Base-by-base conservation (phyloP, 2,113 vertebrate species). In the Pituophis catenifer region DNA sequence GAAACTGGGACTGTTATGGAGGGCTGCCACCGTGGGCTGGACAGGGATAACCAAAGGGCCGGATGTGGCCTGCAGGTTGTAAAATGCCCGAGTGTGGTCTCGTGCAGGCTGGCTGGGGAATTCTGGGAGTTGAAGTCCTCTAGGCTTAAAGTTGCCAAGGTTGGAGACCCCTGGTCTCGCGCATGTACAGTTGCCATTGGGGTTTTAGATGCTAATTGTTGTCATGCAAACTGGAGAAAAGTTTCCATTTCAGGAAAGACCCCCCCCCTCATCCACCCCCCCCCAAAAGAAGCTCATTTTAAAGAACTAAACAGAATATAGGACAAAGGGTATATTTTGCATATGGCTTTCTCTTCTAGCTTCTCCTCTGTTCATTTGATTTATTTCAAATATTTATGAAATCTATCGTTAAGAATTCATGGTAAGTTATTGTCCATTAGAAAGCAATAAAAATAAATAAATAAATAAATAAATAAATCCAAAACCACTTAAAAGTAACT, bases 231-330 rank as follows among this genome's bases (percentile, higher is more conserved):
- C 38, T 81, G 75, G 17, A 3, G 17, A 21, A 81, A 44, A 44
- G 17, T 8, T 38, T 81, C 33, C 33, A 81, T 81, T 81, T 38
- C 7, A 81, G 3, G 7, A 81, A 81, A 44, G 33, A 3, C 33
- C 2, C 2, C 5, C 5, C 29, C 0, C 13, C 11, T 1, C 6
- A 59, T 6, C 54, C 54, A 1, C 19, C 65, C 5, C 65, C 11
- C 65, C n/a, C 17, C 3, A 75, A 75, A 75, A 75, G 15, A 75
- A 15, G 33, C 33, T 81, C 75, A 44, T 44, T 81, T 44, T 81
- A 33, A 81, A 81, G 17, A 81, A 38, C 33, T 44, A 81, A 38
- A 8, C 70, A 21, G 33, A 81, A 81, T 81, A 81, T 81, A 81
- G 75, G 33, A 44, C 33, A 38, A 81, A 44, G 44, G 33, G 75